Percentiles rank a stretch among this genome's conserved stretches.
Evolutionary conservation across 2,888 invertebrate genomes (phyloP).

Genomic region (Drosophila cognata): DNA sequence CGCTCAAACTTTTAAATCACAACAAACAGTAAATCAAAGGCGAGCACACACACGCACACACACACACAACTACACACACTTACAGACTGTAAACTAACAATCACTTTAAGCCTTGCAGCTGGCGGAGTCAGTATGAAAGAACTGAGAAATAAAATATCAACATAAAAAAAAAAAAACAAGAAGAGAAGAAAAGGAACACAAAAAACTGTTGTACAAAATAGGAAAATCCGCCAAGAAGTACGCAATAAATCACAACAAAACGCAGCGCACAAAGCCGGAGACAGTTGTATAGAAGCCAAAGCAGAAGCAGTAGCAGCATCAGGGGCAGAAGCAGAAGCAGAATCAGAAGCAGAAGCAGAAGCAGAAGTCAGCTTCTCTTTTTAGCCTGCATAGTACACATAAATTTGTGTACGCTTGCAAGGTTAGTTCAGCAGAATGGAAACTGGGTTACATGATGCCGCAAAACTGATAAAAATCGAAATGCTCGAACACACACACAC

Average conservation of each 20-base stretch:
- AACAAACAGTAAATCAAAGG: conserved; percentile 57
- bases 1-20: conserved; percentile 51
- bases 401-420: conserved; percentile 70
- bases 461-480: conserved; percentile 65
- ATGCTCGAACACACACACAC: conserved; percentile 19
- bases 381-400: conserved; percentile 51
- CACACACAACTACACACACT: neutral
- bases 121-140: conserved; percentile 39
- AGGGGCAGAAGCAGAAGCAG: too few species aligned
- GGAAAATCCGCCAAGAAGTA: conserved; percentile 68
- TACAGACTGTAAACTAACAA: conserved; percentile 39
- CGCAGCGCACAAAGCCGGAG: conserved; percentile 53
- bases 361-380: conserved; percentile 15
- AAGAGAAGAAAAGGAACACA: conserved; percentile 15
- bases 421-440: conserved; percentile 64
- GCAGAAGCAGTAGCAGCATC: neutral
- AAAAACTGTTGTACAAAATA: conserved; percentile 58
- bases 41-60: conserved; percentile 7
- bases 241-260: conserved; percentile 69
- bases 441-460: conserved; percentile 65
- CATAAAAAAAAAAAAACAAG: conserved; percentile 14
- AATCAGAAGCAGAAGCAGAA: neutral
- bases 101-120: conserved; percentile 54
- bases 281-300: conserved; percentile 29
- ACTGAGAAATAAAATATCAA: conserved; percentile 49